Evolutionary conservation across 2,888 invertebrate genomes (phyloP).

Genomic region (Eupithecia pulchellata): DNA sequence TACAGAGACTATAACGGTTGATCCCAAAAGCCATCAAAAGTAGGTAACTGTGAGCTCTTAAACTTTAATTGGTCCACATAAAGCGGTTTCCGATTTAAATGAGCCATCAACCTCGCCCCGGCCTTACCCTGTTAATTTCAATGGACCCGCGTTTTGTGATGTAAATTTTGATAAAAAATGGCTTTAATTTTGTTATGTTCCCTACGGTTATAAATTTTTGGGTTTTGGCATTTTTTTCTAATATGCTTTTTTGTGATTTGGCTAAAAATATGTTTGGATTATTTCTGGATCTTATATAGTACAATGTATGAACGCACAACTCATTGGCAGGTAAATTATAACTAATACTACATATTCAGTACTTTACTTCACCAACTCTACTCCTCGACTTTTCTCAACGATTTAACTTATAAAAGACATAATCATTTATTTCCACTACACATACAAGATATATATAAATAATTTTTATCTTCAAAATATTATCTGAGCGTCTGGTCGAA

Average conservation of each 20-base stretch:
- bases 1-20: slow-evolving; percentile 12
- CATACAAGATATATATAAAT: no score
- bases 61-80: slow-evolving; percentile 49
- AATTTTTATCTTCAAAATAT: no score
- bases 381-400: neutral
- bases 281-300: no score
- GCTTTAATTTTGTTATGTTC: neutral
- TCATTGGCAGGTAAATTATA: neutral
- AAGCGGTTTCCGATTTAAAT: slow-evolving; percentile 49
- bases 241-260: no score
- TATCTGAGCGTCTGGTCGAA: no score
- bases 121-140: slow-evolving; percentile 35
- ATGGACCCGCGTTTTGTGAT: slow-evolving; percentile 11
- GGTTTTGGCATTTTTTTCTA: neutral
- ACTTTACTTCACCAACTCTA: neutral
- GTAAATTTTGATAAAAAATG: slow-evolving; percentile 2
- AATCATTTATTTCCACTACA: no score
- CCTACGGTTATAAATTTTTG: neutral
- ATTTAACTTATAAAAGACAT: no score
- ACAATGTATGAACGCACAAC: no score
- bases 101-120: slow-evolving; percentile 44
- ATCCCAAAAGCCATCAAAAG: slow-evolving; percentile 41
- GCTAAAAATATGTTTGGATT: no score
- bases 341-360: neutral
- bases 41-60: slow-evolving; percentile 49